phyloP scores from a whole-genome alignment of 2,113 vertebrate genomes.

The Amblyopsis rosae region DNA sequence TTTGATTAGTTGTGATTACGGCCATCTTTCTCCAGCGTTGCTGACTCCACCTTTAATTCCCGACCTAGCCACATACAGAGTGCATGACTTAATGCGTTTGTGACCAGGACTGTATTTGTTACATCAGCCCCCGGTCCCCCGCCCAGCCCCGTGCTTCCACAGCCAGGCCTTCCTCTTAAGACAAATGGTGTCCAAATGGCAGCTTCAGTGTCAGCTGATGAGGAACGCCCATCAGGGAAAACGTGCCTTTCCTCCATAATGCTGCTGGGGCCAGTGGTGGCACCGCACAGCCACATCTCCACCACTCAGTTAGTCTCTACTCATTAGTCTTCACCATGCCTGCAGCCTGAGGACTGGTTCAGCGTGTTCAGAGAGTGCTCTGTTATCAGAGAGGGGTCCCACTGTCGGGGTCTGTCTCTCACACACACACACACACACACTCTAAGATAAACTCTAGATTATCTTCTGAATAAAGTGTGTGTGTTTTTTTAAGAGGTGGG shows the following conservation, averaged over 20 bases:
- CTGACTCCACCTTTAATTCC: constrained; percentile 37
- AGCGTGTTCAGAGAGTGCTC: not conserved
- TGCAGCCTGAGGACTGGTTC: too few species aligned
- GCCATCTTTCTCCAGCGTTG: too few species aligned
- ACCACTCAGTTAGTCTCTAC: too few species aligned
- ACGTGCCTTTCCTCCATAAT: constrained; percentile 15
- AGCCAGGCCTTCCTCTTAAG: constrained; percentile 27
- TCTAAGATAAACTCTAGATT: constrained; percentile 45
- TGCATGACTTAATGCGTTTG: constrained; percentile 30
- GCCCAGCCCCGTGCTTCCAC: constrained; percentile 26
- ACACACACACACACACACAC: not conserved
- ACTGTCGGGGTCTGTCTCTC: constrained; percentile 10
- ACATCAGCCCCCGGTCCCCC: constrained; percentile 19
- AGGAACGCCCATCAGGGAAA: constrained; percentile 6
- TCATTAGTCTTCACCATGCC: too few species aligned
- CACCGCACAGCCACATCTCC: not conserved
- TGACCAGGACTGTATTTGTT: constrained; percentile 49
- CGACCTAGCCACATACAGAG: constrained; percentile 43
- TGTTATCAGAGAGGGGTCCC: constrained; percentile 28
- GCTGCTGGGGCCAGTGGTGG: constrained; percentile 1
- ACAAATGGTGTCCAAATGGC: constrained; percentile 49
- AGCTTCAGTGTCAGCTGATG: constrained; percentile 50
- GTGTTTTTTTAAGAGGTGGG: not conserved
- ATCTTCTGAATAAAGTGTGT: constrained; percentile 60
- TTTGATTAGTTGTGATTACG: too few species aligned